Base-by-base conservation (phyloP, 2,797 vertebrate species). In the Hybognathus amarus region DNA sequence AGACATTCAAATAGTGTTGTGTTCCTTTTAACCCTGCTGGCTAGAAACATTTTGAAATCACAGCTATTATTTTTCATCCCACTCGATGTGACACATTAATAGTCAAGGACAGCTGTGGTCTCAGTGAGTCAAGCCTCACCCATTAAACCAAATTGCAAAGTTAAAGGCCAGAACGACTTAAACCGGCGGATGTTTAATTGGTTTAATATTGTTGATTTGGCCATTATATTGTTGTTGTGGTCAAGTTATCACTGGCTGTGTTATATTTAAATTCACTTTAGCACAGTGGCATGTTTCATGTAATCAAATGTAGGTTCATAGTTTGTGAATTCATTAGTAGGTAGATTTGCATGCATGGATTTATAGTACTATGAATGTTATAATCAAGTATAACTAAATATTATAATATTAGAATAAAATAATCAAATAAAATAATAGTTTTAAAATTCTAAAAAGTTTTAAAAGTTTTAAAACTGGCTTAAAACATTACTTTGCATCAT, bases 31-130 rank as follows among this genome's bases (percentile, higher is more conserved):
- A 77, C 69, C 52, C 73, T 24, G 59, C 81, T 67, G 61, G 33
- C 73, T 83, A 18, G 50, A 30, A 79, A 77, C 59, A 18, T 38
- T 68, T 66, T 27, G 18, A 66, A 85, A 85, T 63, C 20, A 24
- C 75, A 45, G 56, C 61, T 77, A 74, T 70, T 83, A 63, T 73
- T 75, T 75, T 74, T 67, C 7, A 30, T 68, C 76, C 69, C 80
- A 79, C 76, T 79, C 75, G 24, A 12, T 45, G 36, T 79, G 75
- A 83, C 75, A 73, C 59, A 33, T 59, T 83, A 83, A 86, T 83
- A 59, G 63, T 78, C 63, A 59, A 42, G 74, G 76, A 73, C 85
- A 79, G 68, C 80, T 40, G 74, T 73, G 80, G 69, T 77, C 68
- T 79, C 33, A 52, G 56, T 40, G 68, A 68, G 73, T 78, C 50